phyloP scores from a whole-genome alignment of 2,888 invertebrate genomes.

The Sinohyriopsis cumingii region DNA sequence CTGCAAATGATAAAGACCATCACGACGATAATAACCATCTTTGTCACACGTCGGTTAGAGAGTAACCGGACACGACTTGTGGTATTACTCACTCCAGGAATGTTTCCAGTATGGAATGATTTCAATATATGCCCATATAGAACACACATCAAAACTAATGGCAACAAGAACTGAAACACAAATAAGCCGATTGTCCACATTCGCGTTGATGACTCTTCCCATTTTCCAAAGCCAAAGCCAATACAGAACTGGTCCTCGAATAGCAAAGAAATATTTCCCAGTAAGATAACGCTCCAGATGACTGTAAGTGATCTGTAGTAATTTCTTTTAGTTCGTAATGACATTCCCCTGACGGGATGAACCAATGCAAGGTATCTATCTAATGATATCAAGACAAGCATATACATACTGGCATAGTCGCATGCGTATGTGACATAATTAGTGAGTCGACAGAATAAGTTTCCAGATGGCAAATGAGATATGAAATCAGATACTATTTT shows the following conservation, averaged over 20 bases:
- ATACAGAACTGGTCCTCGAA: conserved; percentile 16
- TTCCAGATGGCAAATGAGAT: conserved; percentile 86
- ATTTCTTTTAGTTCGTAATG: conserved; percentile 84
- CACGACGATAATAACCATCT: conserved; percentile 90
- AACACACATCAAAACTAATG: conserved; percentile 86
- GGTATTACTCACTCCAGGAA: conserved; percentile 76
- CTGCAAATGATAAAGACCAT: conserved; percentile 92
- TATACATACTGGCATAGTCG: conserved; percentile 91
- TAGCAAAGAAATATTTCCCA: conserved; percentile 46
- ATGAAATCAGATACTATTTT: conserved; percentile 88
- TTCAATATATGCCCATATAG: conserved; percentile 89
- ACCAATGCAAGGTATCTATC: conserved; percentile 90
- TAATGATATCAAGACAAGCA: conserved; percentile 89
- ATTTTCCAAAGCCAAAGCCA: conserved; percentile 67
- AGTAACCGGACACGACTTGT: conserved; percentile 86
- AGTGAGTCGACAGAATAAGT: conserved; percentile 88
- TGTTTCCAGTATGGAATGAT: conserved; percentile 84
- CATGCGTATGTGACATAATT: conserved; percentile 92
- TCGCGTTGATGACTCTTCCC: conserved; percentile 2
- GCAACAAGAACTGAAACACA: conserved; percentile 87
- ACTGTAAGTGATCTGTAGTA: conserved; percentile 83
- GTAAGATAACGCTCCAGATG: conserved; percentile 83
- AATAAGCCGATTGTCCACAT: conserved; percentile 74
- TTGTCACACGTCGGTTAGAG: conserved; percentile 81
- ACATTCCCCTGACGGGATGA: conserved; percentile 88